These are phyloP conservation scores for Microtus agrestis DNA, from an alignment of 2,797 vertebrate genomes.

Conservation along the genomic window DNA sequence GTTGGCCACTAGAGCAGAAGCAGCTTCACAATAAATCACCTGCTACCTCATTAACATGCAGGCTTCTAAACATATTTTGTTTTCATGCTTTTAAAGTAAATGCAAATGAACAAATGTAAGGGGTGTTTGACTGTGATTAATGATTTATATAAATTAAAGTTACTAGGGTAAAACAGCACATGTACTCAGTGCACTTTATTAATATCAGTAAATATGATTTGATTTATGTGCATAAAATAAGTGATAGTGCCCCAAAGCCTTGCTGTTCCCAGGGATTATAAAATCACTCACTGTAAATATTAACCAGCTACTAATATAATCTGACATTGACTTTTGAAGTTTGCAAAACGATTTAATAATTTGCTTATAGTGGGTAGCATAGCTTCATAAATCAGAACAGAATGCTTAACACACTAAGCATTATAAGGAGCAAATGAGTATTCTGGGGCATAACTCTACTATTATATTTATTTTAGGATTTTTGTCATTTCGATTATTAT, in stretches of 20 bases:
- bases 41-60: constrained; percentile 63
- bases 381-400: constrained; percentile 1
- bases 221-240: constrained; percentile 33
- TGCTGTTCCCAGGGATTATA: constrained; percentile 39
- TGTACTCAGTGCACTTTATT: constrained; percentile 37
- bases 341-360: constrained; percentile 51
- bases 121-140: constrained; percentile 54
- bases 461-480: background rate
- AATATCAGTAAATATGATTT: constrained; percentile 57
- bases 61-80: constrained; percentile 38
- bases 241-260: constrained; percentile 19
- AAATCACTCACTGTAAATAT: constrained; percentile 51
- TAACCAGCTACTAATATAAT: constrained; percentile 56
- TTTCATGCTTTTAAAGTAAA: constrained; percentile 47
- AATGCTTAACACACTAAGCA: background rate
- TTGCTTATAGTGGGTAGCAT: background rate
- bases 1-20: constrained; percentile 54
- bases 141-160: constrained; percentile 66
- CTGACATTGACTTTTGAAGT: constrained; percentile 41
- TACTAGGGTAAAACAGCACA: constrained; percentile 15
- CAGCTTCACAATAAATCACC: constrained; percentile 37
- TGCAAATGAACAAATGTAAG: constrained; percentile 64
- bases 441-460: background rate
- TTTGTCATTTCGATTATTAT: constrained; percentile 41
- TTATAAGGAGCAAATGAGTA: background rate